Percentiles rank a stretch among this genome's conserved stretches.
Conservation (phyloP, 2,888 invertebrate genomes). For the Liodrosophila aerea region DNA sequence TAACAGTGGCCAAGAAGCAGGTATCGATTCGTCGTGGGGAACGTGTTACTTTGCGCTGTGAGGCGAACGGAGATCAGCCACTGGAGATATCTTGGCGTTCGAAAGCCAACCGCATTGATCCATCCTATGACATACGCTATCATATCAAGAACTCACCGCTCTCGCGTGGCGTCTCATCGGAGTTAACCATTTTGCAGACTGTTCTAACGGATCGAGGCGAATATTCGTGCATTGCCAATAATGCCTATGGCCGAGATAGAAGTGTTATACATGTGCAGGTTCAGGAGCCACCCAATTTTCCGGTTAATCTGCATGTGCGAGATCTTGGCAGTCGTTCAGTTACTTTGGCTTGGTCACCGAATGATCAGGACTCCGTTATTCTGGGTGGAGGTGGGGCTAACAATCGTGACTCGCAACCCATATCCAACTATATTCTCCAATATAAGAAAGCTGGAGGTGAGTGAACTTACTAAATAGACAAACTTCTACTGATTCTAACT, state of each 20-base stretch:
- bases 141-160: slow-evolving; percentile 81
- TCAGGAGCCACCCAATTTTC: slow-evolving; percentile 86
- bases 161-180: slow-evolving; percentile 83
- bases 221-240: slow-evolving; percentile 85
- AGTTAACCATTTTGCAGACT: slow-evolving; percentile 84
- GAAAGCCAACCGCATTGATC: slow-evolving; percentile 83
- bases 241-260: slow-evolving; percentile 86
- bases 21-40: slow-evolving; percentile 84
- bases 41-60: slow-evolving; percentile 83
- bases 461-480: too few relatives aligned
- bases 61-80: slow-evolving; percentile 84
- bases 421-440: slow-evolving; percentile 85
- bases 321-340: slow-evolving; percentile 85
- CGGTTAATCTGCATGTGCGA: slow-evolving; percentile 84
- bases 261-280: slow-evolving; percentile 83
- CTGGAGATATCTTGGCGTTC: slow-evolving; percentile 84
- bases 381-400: slow-evolving; percentile 62
- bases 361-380: slow-evolving; percentile 81
- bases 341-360: slow-evolving; percentile 84
- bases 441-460: slow-evolving; percentile 85
- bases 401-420: slow-evolving; percentile 83
- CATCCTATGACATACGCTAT: slow-evolving; percentile 83
- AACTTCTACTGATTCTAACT: too few relatives aligned
- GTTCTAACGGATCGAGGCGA: slow-evolving; percentile 84
- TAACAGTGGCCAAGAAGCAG: slow-evolving; percentile 83